phyloP scores from a whole-genome alignment of 2,113 vertebrate species.

The Drymodes brunneopygia region DNA sequence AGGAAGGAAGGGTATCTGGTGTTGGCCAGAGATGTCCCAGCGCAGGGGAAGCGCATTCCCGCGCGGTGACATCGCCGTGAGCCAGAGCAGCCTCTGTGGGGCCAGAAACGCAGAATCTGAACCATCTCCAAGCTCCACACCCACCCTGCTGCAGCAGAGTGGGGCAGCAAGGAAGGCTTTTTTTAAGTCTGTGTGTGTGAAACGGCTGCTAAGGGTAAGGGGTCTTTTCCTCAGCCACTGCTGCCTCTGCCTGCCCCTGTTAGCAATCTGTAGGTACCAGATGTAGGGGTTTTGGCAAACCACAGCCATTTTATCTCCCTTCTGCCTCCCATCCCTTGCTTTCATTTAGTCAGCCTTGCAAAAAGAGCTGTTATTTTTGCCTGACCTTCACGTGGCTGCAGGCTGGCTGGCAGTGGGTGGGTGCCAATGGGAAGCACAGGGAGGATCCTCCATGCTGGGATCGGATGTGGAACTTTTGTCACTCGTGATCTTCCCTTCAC shows the following conservation, averaged over 20 bases:
- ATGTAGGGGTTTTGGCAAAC: neutral
- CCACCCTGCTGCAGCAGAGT: neutral
- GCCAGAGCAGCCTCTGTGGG: neutral
- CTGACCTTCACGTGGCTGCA: neutral
- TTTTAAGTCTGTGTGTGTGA: neutral
- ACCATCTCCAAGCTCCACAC: neutral
- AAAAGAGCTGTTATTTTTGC: neutral
- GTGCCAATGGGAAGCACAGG: neutral
- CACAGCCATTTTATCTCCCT: neutral
- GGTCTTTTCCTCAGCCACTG: neutral
- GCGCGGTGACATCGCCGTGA: neutral
- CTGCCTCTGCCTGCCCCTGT: neutral
- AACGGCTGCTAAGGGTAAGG: neutral
- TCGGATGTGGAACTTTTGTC: fast-evolving
- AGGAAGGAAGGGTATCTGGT: constrained; percentile 54
- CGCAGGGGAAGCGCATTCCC: constrained; percentile 27
- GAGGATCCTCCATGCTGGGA: neutral
- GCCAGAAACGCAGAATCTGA: neutral
- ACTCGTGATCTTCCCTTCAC: neutral
- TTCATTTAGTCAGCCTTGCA: neutral
- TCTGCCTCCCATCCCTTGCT: neutral
- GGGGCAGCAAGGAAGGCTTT: neutral
- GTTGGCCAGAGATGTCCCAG: constrained; percentile 46
- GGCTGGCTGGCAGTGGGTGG: neutral
- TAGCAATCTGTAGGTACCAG: neutral